Conservation (phyloP, 2,113 vertebrate genomes). For the Podilymbus podiceps region DNA sequence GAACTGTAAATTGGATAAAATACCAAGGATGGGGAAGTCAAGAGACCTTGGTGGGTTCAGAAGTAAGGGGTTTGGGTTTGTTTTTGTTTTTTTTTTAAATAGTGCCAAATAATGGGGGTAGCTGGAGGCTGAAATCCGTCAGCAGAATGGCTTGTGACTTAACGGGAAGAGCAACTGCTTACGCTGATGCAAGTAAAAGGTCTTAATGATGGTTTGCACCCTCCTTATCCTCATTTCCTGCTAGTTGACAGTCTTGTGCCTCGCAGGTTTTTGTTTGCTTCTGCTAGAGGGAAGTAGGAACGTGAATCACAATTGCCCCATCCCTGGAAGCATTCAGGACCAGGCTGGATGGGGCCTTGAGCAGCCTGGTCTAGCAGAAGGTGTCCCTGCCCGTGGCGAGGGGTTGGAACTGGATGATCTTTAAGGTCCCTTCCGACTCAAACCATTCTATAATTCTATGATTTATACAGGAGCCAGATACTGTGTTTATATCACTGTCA, state of each 20-base stretch:
- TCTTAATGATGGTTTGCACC: neutral
- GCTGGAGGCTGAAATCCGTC: neutral
- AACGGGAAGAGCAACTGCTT: neutral
- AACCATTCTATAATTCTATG: too few species aligned
- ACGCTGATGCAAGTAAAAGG: neutral
- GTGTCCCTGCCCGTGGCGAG: too few species aligned
- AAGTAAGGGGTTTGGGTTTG: neutral
- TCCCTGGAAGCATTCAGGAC: too few species aligned
- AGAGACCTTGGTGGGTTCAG: neutral
- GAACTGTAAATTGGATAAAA: neutral
- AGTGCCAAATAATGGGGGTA: neutral
- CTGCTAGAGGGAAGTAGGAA: neutral
- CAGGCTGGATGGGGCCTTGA: too few species aligned
- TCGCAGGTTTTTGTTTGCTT: neutral
- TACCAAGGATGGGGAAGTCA: neutral
- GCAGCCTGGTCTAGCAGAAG: too few species aligned
- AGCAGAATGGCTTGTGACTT: neutral
- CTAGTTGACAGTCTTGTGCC: neutral
- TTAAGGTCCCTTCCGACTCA: too few species aligned
- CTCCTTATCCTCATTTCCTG: neutral
- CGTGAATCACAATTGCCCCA: neutral
- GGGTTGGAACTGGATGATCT: too few species aligned
- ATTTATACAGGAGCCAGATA: fast-evolving
- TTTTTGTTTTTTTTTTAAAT: neutral
- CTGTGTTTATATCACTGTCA: neutral